Evolutionary conservation across 2,797 vertebrate genomes (phyloP).

Genomic region (Kryptolebias ocellatus): DNA sequence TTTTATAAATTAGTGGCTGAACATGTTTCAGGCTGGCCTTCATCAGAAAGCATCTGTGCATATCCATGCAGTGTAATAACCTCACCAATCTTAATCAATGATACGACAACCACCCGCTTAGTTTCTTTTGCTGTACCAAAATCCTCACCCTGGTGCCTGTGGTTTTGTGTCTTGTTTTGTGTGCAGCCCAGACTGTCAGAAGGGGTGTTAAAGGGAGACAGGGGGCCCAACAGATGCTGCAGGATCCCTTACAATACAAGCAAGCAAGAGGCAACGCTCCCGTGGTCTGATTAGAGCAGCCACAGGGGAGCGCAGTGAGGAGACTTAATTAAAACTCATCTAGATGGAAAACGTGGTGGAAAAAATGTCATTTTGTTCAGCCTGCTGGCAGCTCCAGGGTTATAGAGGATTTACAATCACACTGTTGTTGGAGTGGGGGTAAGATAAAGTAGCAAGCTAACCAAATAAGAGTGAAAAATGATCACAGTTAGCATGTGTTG

Average conservation of each 20-base stretch:
- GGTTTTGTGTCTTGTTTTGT: conserved; percentile 37
- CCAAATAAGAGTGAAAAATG: conserved; percentile 75
- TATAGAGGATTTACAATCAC: conserved; percentile 67
- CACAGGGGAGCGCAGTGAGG: conserved; percentile 69
- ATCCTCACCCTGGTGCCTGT: conserved; percentile 20
- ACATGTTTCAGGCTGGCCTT: conserved; percentile 42
- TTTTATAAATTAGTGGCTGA: conserved; percentile 36
- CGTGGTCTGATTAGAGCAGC: conserved; percentile 78
- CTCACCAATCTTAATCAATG: conserved; percentile 74
- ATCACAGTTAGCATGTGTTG: conserved; percentile 67
- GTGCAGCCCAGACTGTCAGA: conserved; percentile 34
- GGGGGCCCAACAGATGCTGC: conserved; percentile 54
- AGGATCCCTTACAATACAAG: conserved; percentile 55
- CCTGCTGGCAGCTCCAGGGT: conserved; percentile 54
- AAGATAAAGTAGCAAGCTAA: conserved; percentile 52
- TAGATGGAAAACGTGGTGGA: conserved; percentile 74
- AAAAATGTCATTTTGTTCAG: conserved; percentile 73
- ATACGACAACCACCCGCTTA: conserved; percentile 60
- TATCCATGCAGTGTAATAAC: conserved; percentile 60
- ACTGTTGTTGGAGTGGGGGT: conserved; percentile 21
- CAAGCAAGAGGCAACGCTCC: conserved; percentile 55
- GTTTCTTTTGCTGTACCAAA: conserved; percentile 46
- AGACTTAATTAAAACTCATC: conserved; percentile 84
- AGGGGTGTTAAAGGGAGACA: conserved; percentile 31
- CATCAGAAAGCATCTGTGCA: conserved; percentile 67